Base-by-base conservation (phyloP, 1,140 invertebrate genomes). In the Lerema accius region DNA sequence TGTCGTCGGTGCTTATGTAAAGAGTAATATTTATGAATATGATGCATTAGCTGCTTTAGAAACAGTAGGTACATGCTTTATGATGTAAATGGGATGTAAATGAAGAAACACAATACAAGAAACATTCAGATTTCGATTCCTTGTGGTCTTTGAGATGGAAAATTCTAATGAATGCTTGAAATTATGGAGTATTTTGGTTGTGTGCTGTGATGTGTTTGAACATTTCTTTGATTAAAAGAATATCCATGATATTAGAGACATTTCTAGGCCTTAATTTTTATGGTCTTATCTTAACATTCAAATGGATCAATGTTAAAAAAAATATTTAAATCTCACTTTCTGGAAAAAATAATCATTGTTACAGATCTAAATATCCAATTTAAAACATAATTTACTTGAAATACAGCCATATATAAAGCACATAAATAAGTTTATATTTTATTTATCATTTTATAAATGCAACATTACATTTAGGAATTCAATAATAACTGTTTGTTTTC, bases 1-100 rank as follows among this genome's bases (percentile, higher is more conserved):
- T 87, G 79, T 69, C 59, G 67, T 73, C 62, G 46, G 35, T 53
- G 63, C 69, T 56, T 70, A 63, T 48, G 40, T 53, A 68, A 51
- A 59, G 48, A 59, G 15, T 35, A 48, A 4, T 43, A 32, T 43
- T 56, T 43, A 45, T 53, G 49, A 39, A 55, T 46, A 48, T 45
- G 46, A 60, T 65, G 42, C 45, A 67, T 37, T 37, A 11, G 35
- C 35, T 37, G 35, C 35, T 37, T 37, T 11, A 37, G 35, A 37
- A 37, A 37, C 35, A 37, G 10, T 11, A 37, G 35, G 35, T 37
- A 37, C 1, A 37, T 11, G 35, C 11, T 37, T 37, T 37, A 37
- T 37, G 35, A 37, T 37, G 35, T 37, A 37, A 37, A 37, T 37
- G 10, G 0, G 4, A 37, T 37, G 35, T 37, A 37, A 37, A 37